These are phyloP conservation scores for Melieria crassipennis DNA, from an alignment of 2,888 invertebrate genomes.

Conservation along the genomic window DNA sequence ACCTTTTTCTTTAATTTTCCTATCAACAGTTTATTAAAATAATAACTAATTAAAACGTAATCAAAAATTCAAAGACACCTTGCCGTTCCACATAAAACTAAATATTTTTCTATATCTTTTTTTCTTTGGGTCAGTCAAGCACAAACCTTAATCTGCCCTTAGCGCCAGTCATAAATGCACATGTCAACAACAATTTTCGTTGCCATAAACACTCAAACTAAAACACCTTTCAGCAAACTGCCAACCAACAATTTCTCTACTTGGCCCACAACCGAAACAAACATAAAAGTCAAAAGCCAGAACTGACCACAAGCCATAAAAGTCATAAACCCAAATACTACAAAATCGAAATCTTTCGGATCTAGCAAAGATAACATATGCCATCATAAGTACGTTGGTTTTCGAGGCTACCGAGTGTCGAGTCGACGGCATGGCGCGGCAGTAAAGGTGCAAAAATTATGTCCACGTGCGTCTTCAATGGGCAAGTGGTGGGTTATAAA, in stretches of 20 bases:
- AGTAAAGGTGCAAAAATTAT: conserved; percentile 21
- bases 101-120: neutral
- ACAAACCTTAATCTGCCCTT: neutral
- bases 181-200: too few relatives aligned
- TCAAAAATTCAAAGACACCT: too few relatives aligned
- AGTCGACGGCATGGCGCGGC: too few relatives aligned
- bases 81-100: neutral
- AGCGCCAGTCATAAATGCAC: too few relatives aligned
- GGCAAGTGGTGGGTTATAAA: neutral
- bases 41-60: too few relatives aligned
- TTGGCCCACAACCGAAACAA: neutral
- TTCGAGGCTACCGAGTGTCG: neutral
- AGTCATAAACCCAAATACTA: neutral
- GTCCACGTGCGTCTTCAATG: neutral
- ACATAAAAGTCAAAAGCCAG: neutral
- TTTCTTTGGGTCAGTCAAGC: neutral
- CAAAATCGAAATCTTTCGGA: neutral
- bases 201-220: too few relatives aligned
- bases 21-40: too few relatives aligned
- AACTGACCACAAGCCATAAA: neutral
- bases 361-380: too few relatives aligned
- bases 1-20: too few relatives aligned
- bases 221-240: too few relatives aligned
- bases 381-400: too few relatives aligned
- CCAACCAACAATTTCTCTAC: too few relatives aligned